Conservation (phyloP, 2,888 invertebrate species). For the Ichneumoninae sp. region DNA sequence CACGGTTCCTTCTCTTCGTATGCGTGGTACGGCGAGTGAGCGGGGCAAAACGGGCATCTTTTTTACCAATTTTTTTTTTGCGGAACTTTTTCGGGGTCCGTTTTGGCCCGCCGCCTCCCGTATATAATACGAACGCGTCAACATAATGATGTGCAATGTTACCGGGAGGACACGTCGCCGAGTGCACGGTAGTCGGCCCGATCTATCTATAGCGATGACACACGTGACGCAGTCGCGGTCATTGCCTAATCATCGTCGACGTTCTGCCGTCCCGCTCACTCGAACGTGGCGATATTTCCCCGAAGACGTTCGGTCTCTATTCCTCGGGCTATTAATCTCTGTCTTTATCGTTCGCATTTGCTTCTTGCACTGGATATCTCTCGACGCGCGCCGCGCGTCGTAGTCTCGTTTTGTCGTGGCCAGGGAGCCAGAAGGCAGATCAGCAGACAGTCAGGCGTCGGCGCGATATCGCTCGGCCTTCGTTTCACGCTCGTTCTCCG, state of each 20-base stretch:
- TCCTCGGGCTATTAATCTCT: slow-evolving; percentile 35
- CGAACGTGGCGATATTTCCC: slow-evolving; percentile 31
- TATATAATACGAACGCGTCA: slow-evolving; percentile 1
- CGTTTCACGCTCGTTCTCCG: slow-evolving; percentile 37
- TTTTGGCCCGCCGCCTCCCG: neutral
- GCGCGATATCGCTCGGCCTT: slow-evolving; percentile 56
- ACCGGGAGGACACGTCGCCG: slow-evolving; percentile 31
- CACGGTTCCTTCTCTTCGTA: neutral
- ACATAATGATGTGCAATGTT: slow-evolving; percentile 11
- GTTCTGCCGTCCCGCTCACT: slow-evolving; percentile 37
- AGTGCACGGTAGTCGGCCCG: slow-evolving; percentile 15
- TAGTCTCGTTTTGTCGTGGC: slow-evolving; percentile 13
- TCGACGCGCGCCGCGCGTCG: neutral
- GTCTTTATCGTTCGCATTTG: slow-evolving; percentile 41
- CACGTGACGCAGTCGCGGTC: slow-evolving; percentile 60
- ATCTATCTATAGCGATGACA: slow-evolving; percentile 74
- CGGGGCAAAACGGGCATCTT: neutral
- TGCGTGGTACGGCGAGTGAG: neutral
- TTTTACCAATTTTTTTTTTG: no score
- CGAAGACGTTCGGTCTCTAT: slow-evolving; percentile 14
- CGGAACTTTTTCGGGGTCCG: neutral
- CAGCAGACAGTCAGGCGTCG: slow-evolving; percentile 69
- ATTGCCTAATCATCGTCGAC: slow-evolving; percentile 68
- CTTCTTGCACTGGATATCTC: slow-evolving; percentile 44
- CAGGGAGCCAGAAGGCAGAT: slow-evolving; percentile 19